phyloP scores from a whole-genome alignment of 1,140 invertebrate genomes.

The Drosophila willistoni region DNA sequence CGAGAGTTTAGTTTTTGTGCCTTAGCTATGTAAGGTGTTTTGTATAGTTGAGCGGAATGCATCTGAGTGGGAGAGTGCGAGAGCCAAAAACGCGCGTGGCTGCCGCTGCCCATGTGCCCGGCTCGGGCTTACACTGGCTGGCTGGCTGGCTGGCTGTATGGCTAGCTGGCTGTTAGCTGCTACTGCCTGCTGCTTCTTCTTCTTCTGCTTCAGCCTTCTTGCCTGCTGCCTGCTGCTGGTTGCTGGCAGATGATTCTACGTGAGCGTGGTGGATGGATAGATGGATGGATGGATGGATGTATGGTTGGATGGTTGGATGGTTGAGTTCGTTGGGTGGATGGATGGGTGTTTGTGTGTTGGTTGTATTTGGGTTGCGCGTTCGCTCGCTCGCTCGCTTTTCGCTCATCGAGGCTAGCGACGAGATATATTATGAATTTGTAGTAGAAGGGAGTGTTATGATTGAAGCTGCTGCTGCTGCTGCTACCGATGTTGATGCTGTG shows the following conservation, averaged over 20 bases:
- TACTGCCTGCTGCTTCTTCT: not conserved
- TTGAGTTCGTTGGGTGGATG: constrained; percentile 13
- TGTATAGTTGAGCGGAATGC: constrained; percentile 74
- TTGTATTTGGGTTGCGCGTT: constrained; percentile 2
- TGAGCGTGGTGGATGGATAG: not conserved
- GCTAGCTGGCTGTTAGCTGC: constrained; percentile 20
- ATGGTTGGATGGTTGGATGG: constrained; percentile 3
- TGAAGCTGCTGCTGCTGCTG: not conserved
- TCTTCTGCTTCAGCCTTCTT: not conserved
- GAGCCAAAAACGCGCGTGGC: constrained; percentile 58
- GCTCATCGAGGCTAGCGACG: not conserved
- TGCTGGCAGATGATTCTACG: constrained; percentile 12
- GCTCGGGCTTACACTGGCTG: constrained; percentile 71
- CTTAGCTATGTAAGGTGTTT: constrained; percentile 73
- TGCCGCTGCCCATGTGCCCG: constrained; percentile 62
- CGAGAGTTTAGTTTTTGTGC: constrained; percentile 64
- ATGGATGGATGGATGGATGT: constrained; percentile 15
- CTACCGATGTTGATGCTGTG: not conserved
- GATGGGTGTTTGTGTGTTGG: not conserved
- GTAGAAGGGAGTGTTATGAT: constrained; percentile 24
- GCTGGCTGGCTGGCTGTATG: constrained; percentile 42
- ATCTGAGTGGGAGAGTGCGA: constrained; percentile 78
- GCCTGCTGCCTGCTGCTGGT: constrained; percentile 19
- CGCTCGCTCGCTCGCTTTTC: not conserved
- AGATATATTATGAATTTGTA: not conserved